Conservation (phyloP, 2,113 vertebrate species). For the Uria lomvia region DNA sequence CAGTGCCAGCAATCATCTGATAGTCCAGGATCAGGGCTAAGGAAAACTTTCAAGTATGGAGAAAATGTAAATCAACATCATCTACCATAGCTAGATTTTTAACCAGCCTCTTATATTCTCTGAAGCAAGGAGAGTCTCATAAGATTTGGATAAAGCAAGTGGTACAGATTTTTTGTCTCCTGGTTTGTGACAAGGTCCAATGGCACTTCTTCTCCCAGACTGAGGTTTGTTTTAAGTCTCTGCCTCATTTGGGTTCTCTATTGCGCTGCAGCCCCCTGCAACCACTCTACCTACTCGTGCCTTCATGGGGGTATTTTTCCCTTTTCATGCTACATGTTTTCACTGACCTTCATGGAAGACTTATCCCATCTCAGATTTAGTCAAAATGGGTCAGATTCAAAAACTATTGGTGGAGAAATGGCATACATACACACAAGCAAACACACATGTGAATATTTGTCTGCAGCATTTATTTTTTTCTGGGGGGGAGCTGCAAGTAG, state of each 20-base stretch:
- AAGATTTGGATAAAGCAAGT: not conserved
- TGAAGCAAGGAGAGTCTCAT: not conserved
- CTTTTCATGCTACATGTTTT: not conserved
- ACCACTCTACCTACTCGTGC: not conserved
- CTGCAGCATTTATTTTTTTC: not conserved
- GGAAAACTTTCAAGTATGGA: not conserved
- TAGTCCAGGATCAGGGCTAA: not conserved
- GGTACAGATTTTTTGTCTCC: not conserved
- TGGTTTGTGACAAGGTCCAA: not conserved
- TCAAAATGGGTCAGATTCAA: not conserved
- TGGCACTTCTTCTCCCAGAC: not conserved
- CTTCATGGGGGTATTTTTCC: not conserved
- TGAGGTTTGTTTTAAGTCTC: not conserved
- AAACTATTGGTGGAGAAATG: not conserved
- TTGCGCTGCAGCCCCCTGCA: not conserved
- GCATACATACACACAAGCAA: not conserved
- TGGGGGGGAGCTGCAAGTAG: not conserved
- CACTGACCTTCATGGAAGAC: not conserved
- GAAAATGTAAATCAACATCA: not conserved
- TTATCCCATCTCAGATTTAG: not conserved
- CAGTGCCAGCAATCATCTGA: not conserved
- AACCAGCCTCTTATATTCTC: not conserved
- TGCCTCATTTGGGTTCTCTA: not conserved
- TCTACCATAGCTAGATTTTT: not conserved
- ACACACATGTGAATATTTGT: not conserved